These are phyloP conservation scores for Forficula auricularia DNA, from an alignment of 1,140 invertebrate species.

Conservation along the genomic window DNA sequence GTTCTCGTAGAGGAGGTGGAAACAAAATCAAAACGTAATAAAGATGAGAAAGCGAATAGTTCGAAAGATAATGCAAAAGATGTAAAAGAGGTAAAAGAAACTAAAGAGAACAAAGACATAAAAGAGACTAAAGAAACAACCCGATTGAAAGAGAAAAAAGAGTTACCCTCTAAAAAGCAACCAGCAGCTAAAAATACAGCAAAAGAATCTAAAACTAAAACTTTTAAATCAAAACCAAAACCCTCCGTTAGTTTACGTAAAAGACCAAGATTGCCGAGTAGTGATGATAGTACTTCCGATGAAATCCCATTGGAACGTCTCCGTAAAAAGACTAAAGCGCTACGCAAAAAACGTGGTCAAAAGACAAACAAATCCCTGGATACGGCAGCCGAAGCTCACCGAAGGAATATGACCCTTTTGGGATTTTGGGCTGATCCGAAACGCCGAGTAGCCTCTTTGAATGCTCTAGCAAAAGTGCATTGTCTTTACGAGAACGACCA, in stretches of 20 bases:
- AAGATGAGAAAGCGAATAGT: not conserved
- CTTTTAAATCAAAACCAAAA: constrained; percentile 1
- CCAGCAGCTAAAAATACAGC: constrained; percentile 2
- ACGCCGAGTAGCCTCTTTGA: constrained; percentile 67
- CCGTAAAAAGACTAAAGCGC: constrained; percentile 17
- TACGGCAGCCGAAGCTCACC: not conserved
- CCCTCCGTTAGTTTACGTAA: constrained; percentile 11
- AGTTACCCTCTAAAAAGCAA: not conserved
- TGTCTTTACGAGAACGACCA: constrained; percentile 74
- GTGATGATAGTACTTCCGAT: constrained; percentile 15
- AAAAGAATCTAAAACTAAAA: constrained; percentile 9
- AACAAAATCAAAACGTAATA: constrained; percentile 1
- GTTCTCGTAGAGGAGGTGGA: not conserved
- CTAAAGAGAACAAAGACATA: too few relatives aligned
- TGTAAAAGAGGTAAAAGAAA: too few relatives aligned
- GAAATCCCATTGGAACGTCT: constrained; percentile 22
- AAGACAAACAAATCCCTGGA: constrained; percentile 14
- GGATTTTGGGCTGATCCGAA: constrained; percentile 51
- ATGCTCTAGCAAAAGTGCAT: constrained; percentile 80
- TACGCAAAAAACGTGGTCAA: constrained; percentile 14
- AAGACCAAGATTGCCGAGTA: too few relatives aligned
- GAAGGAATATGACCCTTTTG: constrained; percentile 30
- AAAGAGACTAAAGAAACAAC: constrained; percentile 19
- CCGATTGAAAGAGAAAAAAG: constrained; percentile 1
- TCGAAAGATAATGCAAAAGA: constrained; percentile 2